Base-by-base conservation (phyloP, 2,113 vertebrate genomes). In the Ia io region DNA sequence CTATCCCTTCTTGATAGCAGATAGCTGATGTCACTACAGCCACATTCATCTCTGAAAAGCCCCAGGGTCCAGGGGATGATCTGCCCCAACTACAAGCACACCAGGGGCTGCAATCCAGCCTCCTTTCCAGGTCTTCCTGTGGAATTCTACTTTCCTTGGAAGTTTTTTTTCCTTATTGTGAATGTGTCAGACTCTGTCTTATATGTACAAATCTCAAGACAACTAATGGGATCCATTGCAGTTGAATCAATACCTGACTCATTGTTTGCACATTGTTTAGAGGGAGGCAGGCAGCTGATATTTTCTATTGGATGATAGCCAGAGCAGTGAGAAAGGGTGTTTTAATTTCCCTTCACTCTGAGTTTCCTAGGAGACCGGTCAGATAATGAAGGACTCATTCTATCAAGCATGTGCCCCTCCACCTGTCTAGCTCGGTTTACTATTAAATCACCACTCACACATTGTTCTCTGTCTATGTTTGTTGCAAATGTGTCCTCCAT, bases 351-450 rank as follows among this genome's bases (percentile, higher is more conserved):
- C 51, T 83, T 71, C 59, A 40, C 85, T 40, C 35, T 37, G 10
- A 40, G 92, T 94, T 96, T 96, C 91, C 80, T 82, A 88, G 87
- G 90, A 94, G 84, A 96, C 79, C 2, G 0, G 16, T 40, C 37
- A 30, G 59, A 56, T 85, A 63, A 95, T 13, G 67, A 88, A 76
- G 82, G 78, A 17, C 3, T 14, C 0, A 22, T 35, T 85, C 61
- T 17, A 12, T 22, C 73, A 14, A 40, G 70, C 44, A 23, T 0
- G 28, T 23, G 28, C 18, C 47, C 73, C 20, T 32, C 32, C n/a
- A 9, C n/a, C 12, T 49, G 49, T n/a, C 85, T 9, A 0, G 0
- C 28, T 37, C 4, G 1, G 6, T 30, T 91, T 5, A 2, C 14
- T 6, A 3, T 18, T 56, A n/a, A 10, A 73, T 53, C 84, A 20